phyloP scores from a whole-genome alignment of 2,797 vertebrate genomes.

The Falco cherrug region DNA sequence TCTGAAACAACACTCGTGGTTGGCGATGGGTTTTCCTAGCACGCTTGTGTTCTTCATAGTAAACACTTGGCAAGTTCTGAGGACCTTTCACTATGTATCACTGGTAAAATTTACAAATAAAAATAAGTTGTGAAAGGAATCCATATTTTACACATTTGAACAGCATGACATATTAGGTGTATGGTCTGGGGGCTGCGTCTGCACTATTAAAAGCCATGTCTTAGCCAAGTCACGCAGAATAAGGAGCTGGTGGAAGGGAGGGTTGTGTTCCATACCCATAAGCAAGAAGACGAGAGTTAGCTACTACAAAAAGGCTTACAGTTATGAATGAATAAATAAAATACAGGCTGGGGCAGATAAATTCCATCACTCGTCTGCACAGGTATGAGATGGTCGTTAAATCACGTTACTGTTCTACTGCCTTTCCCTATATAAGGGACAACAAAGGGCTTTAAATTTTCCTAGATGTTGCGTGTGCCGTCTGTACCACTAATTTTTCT shows the following conservation, averaged over 20 bases:
- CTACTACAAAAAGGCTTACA: neutral
- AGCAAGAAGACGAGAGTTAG: neutral
- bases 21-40: neutral
- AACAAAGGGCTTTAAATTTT: neutral
- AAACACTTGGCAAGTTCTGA: neutral
- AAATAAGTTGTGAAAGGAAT: neutral
- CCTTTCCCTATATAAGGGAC: neutral
- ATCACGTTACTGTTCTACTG: neutral
- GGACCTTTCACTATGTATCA: neutral
- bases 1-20: neutral
- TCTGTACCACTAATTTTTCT: neutral
- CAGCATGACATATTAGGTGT: neutral
- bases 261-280: neutral
- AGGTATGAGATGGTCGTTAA: neutral
- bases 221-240: neutral
- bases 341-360: neutral
- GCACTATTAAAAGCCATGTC: neutral
- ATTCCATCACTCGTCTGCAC: fast-evolving
- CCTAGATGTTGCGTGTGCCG: fast-evolving
- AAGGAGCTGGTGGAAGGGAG: neutral
- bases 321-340: neutral
- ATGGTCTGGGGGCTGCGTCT: neutral
- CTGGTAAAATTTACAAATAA: neutral
- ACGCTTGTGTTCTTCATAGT: neutral
- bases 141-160: neutral